Evolutionary conservation across 2,888 invertebrate species (phyloP).

Genomic region (Neoaliturus tenellus): DNA sequence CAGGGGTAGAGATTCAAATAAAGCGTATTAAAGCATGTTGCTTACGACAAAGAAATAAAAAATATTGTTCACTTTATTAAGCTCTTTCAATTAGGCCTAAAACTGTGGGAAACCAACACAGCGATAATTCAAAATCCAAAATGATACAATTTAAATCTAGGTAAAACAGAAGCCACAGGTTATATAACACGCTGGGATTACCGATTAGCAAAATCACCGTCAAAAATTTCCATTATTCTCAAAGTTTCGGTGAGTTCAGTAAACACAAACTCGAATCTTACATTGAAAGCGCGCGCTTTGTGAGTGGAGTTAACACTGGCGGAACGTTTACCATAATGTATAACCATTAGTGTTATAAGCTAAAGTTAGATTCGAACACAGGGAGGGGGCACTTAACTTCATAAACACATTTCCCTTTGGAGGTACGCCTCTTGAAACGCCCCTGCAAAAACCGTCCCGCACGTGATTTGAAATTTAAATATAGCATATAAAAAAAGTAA

Average conservation of each 20-base stretch:
- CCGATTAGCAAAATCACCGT: background rate
- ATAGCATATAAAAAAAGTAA: too few relatives aligned
- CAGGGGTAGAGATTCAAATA: too few relatives aligned
- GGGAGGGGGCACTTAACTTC: background rate
- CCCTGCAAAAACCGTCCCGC: background rate
- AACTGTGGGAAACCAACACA: too few relatives aligned
- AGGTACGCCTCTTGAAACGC: background rate
- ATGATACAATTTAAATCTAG: too few relatives aligned
- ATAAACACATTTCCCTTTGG: background rate
- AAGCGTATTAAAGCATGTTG: too few relatives aligned
- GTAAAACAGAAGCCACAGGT: too few relatives aligned
- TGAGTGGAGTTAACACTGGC: background rate
- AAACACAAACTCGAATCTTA: slow-evolving; percentile 1
- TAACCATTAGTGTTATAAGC: slow-evolving; percentile 13
- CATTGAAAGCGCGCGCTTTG: background rate
- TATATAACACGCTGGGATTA: too few relatives aligned
- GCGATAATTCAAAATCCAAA: too few relatives aligned
- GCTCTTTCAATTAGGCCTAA: too few relatives aligned
- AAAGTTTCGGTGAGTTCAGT: background rate
- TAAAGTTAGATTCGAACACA: background rate
- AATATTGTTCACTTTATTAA: too few relatives aligned
- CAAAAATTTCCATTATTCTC: background rate
- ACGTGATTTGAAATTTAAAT: too few relatives aligned
- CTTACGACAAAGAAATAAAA: too few relatives aligned
- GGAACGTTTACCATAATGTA: background rate